Evolutionary conservation across 2,113 vertebrate genomes (phyloP).

Genomic region (Anhinga rufa): DNA sequence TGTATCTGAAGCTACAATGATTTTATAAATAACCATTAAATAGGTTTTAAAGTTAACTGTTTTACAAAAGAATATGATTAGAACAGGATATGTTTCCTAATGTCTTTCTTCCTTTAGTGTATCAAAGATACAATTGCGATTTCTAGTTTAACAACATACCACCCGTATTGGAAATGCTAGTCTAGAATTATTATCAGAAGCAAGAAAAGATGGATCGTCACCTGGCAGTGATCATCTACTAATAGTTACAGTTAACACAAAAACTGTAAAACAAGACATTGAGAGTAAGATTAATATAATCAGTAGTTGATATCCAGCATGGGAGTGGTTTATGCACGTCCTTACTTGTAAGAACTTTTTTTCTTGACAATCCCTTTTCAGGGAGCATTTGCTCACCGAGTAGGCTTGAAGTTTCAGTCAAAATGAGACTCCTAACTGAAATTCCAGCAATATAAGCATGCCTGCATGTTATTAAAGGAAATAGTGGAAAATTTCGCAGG

Average conservation of each 20-base stretch:
- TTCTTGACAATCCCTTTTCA: not conserved
- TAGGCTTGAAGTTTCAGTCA: conserved; percentile 71
- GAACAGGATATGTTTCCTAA: not conserved
- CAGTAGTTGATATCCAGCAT: not conserved
- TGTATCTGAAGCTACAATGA: not conserved
- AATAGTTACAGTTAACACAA: not conserved
- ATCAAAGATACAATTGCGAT: not conserved
- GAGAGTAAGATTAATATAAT: not conserved
- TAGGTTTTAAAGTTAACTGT: not conserved
- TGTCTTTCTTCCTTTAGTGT: not conserved
- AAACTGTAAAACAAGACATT: not conserved
- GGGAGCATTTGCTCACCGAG: not conserved
- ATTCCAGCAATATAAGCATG: conserved; percentile 44
- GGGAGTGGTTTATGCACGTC: not conserved
- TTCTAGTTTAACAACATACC: not conserved
- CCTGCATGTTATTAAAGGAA: conserved; percentile 66
- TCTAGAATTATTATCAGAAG: not conserved
- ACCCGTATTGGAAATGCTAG: not conserved
- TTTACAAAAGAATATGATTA: not conserved
- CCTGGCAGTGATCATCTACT: not conserved
- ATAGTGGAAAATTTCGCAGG: conserved; percentile 74
- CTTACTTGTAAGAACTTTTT: not conserved
- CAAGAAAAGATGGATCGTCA: not conserved
- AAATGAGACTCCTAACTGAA: conserved; percentile 58
- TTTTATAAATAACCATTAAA: not conserved